Base-by-base conservation (phyloP, 2,113 vertebrate species). In the Pseudopipra pipra region DNA sequence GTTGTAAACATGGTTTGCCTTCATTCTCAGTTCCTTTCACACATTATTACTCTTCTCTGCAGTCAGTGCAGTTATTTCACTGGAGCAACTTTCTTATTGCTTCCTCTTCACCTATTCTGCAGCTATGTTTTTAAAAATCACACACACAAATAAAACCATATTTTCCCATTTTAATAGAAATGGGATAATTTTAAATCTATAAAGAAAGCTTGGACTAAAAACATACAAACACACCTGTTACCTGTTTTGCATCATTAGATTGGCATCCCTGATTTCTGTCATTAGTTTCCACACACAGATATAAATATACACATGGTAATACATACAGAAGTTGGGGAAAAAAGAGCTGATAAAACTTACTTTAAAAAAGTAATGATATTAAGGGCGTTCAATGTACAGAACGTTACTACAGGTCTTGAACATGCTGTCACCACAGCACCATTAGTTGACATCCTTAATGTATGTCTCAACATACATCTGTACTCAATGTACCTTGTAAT, bases 401-500 rank as follows among this genome's bases (percentile, higher is more conserved):
- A 87, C 44, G 17, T 56, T 81, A 54, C 25, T 67, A 47, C 55
- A 91, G 80, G 33, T 30, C 78, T 94, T 88, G 75, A 96, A 85
- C 85, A 85, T 84, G 85, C 78, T 96, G 82, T 91, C 93, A 93
- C 87, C 52, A 14, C 44, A 71, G 35, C 25, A 88, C 82, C 63
- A 76, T 96, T 90, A 94, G 47, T 77, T 79, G 84, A 75, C 56
- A 75, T 92, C 85, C 67, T 84, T 96, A 94, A 93, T 95, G 85
- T 90, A 90, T 72, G 88, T 96, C 76, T 90, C 78, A 96, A 95
- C 92, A 94, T 96, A 95, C 80, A 95, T 96, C 90, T 85, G 73
- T 96, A 96, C 76, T 95, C 93, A 96, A 94, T 96, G 95, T 97
- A 97, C 90, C 96, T 96, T 97, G 93, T 95, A 97, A 97, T 96